phyloP scores from a whole-genome alignment of 2,797 vertebrate genomes.

The Prunella strophiata region DNA sequence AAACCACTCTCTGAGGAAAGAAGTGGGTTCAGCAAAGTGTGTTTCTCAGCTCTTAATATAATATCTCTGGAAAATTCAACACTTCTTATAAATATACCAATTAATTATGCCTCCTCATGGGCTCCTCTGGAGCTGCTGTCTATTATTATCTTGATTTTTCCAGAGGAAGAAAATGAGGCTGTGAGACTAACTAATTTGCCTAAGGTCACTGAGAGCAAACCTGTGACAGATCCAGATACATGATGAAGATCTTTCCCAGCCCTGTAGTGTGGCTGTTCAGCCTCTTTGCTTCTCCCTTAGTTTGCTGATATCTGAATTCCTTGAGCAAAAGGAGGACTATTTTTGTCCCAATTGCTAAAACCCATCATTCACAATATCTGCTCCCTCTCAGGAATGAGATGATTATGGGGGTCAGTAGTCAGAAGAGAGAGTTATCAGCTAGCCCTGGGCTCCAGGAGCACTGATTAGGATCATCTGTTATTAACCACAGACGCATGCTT shows the following conservation, averaged over 20 bases:
- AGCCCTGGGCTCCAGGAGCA: constrained; percentile 17
- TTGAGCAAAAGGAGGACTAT: constrained; percentile 5
- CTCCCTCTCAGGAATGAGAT: constrained; percentile 36
- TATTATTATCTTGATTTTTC: neutral
- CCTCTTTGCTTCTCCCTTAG: neutral
- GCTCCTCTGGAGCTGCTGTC: neutral
- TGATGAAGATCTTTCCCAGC: neutral
- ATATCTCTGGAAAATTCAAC: neutral
- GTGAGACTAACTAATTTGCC: neutral
- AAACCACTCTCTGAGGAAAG: constrained; percentile 28
- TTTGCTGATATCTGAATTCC: constrained; percentile 23
- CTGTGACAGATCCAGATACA: neutral
- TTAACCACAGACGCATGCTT: neutral
- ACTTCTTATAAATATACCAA: neutral
- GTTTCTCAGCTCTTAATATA: neutral
- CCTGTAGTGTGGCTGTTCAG: neutral
- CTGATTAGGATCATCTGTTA: constrained; percentile 62
- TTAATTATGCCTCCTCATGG: neutral
- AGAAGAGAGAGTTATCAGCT: constrained; percentile 47
- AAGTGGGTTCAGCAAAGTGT: neutral
- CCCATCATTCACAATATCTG: neutral
- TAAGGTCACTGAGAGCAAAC: neutral
- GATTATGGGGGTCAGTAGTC: constrained; percentile 37
- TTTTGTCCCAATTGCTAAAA: constrained; percentile 44
- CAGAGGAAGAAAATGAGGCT: neutral